Evolutionary conservation across 2,113 vertebrate genomes (phyloP).

Genomic region (Mustelus asterias): DNA sequence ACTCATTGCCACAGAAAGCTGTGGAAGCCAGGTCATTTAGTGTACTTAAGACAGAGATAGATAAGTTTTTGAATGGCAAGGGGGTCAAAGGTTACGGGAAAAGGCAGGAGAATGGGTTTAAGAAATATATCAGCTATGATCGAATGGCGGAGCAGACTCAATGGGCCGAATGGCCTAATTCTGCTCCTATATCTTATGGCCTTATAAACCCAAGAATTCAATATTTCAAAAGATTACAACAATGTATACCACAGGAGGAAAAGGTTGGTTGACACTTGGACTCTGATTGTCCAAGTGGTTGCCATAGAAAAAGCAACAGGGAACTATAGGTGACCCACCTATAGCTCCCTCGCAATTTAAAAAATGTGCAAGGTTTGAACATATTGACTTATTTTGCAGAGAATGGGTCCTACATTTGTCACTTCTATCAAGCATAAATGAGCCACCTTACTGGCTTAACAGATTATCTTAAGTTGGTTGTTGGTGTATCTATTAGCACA

Average conservation of each 20-base stretch:
- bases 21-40: too few relatives aligned
- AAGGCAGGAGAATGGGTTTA: too few relatives aligned
- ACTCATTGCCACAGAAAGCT: too few relatives aligned
- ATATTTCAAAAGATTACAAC: background rate
- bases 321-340: too few relatives aligned
- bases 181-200: too few relatives aligned
- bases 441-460: background rate
- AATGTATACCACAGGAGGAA: background rate
- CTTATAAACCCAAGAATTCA: background rate
- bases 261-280: background rate
- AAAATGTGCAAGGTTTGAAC: background rate
- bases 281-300: background rate
- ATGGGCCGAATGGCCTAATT: too few relatives aligned
- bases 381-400: background rate
- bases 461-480: background rate
- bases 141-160: too few relatives aligned
- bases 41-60: too few relatives aligned
- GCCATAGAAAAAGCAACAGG: too few relatives aligned
- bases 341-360: background rate
- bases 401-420: background rate
- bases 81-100: too few relatives aligned
- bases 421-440: background rate
- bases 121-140: too few relatives aligned
- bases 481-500: background rate
- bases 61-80: too few relatives aligned